Conservation (phyloP, 1,140 invertebrate genomes). For the Drosophila azteca region DNA sequence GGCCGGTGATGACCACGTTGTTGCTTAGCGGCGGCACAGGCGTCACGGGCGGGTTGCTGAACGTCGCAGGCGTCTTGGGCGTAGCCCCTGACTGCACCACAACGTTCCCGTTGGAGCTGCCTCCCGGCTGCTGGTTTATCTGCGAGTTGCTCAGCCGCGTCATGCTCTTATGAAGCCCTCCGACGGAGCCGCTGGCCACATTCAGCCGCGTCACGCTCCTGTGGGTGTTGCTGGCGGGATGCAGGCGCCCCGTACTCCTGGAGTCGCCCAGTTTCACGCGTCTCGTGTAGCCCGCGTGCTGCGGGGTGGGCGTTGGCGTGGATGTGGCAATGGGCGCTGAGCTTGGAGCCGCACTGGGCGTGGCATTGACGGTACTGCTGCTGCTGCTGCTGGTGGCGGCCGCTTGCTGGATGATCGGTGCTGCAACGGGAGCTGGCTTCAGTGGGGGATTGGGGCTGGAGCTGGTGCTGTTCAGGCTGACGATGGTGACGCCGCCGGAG, state of each 20-base stretch:
- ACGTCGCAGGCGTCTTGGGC: conserved; percentile 63
- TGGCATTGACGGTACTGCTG: conserved; percentile 19
- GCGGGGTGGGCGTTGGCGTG: conserved; percentile 56
- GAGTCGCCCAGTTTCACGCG: conserved; percentile 88
- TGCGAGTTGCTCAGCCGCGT: conserved; percentile 90
- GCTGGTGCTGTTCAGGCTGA: conserved; percentile 86
- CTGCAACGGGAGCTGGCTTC: conserved; percentile 44
- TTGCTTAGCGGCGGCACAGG: conserved; percentile 81
- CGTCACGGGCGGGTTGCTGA: conserved; percentile 73
- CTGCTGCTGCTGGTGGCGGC: conserved; percentile 1
- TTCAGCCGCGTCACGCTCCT: conserved; percentile 90
- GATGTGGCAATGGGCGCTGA: conserved; percentile 45
- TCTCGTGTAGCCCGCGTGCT: conserved; percentile 85
- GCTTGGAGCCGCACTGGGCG: conserved; percentile 12
- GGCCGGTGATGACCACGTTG: conserved; percentile 84
- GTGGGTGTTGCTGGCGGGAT: conserved; percentile 88
- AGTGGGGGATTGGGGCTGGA: conserved; percentile 45
- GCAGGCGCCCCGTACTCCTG: conserved; percentile 87
- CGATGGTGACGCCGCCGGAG: conserved; percentile 89
- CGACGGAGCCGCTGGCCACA: conserved; percentile 89
- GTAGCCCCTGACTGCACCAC: conserved; percentile 69
- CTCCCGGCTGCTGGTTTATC: conserved; percentile 84
- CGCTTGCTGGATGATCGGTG: conserved; percentile 33
- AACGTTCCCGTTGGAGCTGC: conserved; percentile 77
- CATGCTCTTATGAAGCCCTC: conserved; percentile 92